Conservation (phyloP, 2,888 invertebrate species). For the Eupithecia subumbrata region DNA sequence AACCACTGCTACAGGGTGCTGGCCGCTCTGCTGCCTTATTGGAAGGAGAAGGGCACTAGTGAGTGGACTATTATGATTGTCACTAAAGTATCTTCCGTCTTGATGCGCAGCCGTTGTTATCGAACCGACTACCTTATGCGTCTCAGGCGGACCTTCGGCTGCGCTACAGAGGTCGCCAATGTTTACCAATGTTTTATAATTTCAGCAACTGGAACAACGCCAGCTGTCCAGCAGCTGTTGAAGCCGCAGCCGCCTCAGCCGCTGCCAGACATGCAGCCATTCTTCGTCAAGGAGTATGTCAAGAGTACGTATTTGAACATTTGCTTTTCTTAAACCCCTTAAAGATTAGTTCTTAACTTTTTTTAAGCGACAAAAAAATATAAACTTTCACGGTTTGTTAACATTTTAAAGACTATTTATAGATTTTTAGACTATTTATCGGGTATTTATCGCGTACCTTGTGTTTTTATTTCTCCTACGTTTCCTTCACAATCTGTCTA, state of each 20-base stretch:
- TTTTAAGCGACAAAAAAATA: too few relatives aligned
- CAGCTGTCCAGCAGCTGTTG: constrained; percentile 87
- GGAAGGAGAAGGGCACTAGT: constrained; percentile 85
- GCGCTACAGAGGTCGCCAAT: constrained; percentile 75
- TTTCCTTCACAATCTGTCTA: not conserved
- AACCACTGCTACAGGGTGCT: constrained; percentile 74
- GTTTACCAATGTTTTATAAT: not conserved
- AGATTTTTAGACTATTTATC: too few relatives aligned
- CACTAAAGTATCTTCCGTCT: constrained; percentile 51
- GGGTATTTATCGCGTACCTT: too few relatives aligned
- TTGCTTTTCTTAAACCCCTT: too few relatives aligned
- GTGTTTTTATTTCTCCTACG: too few relatives aligned
- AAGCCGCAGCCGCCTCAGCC: constrained; percentile 92
- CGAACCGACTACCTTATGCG: constrained; percentile 22
- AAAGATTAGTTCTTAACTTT: not conserved
- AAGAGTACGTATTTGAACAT: constrained; percentile 82
- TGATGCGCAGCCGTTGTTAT: constrained; percentile 69
- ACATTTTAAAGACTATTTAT: too few relatives aligned
- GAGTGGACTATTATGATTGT: constrained; percentile 50
- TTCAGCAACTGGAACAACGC: constrained; percentile 64
- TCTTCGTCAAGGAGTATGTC: constrained; percentile 96
- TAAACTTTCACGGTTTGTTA: too few relatives aligned
- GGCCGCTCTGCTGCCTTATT: constrained; percentile 85
- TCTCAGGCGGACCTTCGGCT: constrained; percentile 54
- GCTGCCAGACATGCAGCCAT: constrained; percentile 97